A percentile compares a stretch with the other conserved stretches of the same genome.
Evolutionary conservation across 2,888 invertebrate genomes (phyloP).

Genomic region (Geophilus truncorum): DNA sequence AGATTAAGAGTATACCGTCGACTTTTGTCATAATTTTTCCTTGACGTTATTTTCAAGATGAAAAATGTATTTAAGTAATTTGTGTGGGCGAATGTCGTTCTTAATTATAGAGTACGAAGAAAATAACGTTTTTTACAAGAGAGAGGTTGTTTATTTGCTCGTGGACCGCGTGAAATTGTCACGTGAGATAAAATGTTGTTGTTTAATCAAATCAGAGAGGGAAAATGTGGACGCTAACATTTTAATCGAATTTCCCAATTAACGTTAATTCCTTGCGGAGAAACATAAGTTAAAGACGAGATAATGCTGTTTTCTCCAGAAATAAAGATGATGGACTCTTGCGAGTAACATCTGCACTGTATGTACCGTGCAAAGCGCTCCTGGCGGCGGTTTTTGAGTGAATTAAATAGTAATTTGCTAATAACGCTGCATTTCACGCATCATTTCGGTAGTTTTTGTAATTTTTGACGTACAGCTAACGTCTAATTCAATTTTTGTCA

Average conservation of each 20-base stretch:
- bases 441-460: too few relatives aligned
- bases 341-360: not conserved
- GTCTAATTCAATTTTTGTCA: too few relatives aligned
- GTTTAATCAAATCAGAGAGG: not conserved
- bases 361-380: not conserved
- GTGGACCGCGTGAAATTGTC: not conserved
- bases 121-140: not conserved
- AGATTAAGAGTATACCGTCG: not conserved
- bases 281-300: not conserved
- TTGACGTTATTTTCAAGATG: not conserved
- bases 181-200: not conserved
- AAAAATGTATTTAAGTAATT: slow-evolving; percentile 2
- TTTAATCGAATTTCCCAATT: slow-evolving; percentile 14
- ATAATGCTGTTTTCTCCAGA: not conserved
- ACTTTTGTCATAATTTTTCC: not conserved
- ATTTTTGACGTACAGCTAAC: too few relatives aligned
- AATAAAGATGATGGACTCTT: not conserved
- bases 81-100: not conserved
- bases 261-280: not conserved
- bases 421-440: too few relatives aligned
- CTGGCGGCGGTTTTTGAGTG: not conserved
- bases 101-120: not conserved
- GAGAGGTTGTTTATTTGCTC: not conserved
- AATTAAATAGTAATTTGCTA: too few relatives aligned
- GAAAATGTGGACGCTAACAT: slow-evolving; percentile 12